Percentiles rank a stretch among this genome's conserved stretches.
phyloP scores from a whole-genome alignment of 2,888 invertebrate genomes.

The Lasioglossum morio region DNA sequence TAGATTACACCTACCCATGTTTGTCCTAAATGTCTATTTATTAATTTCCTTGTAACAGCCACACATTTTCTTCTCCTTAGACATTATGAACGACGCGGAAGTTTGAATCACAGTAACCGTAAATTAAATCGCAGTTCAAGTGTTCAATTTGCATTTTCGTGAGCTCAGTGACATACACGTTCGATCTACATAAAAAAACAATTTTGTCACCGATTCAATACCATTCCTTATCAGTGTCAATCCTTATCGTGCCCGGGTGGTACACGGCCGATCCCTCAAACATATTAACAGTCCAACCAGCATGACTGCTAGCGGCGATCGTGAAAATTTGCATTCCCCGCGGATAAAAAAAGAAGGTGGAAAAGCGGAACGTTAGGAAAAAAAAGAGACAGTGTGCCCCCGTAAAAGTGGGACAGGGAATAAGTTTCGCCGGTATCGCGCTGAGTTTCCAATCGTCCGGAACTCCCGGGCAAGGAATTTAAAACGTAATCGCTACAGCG shows the following conservation, averaged over 20 bases:
- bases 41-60: not conserved
- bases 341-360: not conserved
- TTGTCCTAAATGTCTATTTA: fast-evolving
- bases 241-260: not conserved
- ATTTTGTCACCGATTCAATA: not conserved
- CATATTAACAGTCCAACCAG: not conserved
- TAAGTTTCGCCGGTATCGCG: not conserved
- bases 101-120: no score
- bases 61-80: no score
- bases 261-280: not conserved
- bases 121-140: no score
- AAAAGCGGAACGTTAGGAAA: not conserved
- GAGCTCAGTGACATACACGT: not conserved
- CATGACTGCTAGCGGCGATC: not conserved
- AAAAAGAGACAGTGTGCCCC: not conserved
- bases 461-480: slow-evolving; percentile 35
- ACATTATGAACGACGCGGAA: no score
- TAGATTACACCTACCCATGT: not conserved
- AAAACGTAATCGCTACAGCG: slow-evolving; percentile 55
- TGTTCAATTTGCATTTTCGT: not conserved
- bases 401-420: not conserved
- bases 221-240: not conserved
- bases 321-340: not conserved
- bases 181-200: not conserved
- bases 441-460: slow-evolving; percentile 33